Evolutionary conservation across 2,888 invertebrate genomes (phyloP), one percentile per base, ranked within the genome.

Genomic region (Scaptomyza polygonia): DNA sequence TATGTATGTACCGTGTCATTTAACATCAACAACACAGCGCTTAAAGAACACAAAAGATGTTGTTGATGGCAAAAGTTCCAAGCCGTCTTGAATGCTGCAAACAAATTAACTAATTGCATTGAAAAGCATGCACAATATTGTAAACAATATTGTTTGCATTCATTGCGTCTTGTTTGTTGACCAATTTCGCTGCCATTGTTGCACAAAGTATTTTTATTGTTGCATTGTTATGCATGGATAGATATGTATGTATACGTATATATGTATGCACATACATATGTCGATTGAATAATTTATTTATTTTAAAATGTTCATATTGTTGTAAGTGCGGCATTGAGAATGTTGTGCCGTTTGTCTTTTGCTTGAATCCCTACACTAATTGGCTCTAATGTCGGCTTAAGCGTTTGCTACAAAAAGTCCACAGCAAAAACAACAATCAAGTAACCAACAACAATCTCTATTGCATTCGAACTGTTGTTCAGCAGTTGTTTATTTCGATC

Each of bases 311-410:
- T 25, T 25, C 25, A 0, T 25, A 25, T 5, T 25, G 25, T 25
- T 25, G 53, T 36, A 1, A 5, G 34, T 36, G 5, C 14, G 34
- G 7, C 21, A 21, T 14, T 14, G 5, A 34, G 34, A 34, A 34
- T 34, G 16, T 39, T 39, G 39, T 9, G 39, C 16, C 9, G 16
- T 16, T 9, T 39, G 16, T 39, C 16, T 16, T 39, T 9, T 9
- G 9, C 9, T 27, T 45, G 57, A 71, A 54, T 59, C 65, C 39
- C 62, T 59, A 49, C 70, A 58, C 67, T 76, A 74, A 79, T 76
- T 68, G 79, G 71, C 73, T 64, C 63, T 67, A 67, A 77, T 58
- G 61, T 63, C 51, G 65, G 77, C 71, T 71, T 73, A 71, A 65
- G 71, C 65, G 34, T 14, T 29, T 29, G 44, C 12, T 18, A 39